Conservation (phyloP, 1,140 invertebrate species). For the Caenorhabditis briggsae region DNA sequence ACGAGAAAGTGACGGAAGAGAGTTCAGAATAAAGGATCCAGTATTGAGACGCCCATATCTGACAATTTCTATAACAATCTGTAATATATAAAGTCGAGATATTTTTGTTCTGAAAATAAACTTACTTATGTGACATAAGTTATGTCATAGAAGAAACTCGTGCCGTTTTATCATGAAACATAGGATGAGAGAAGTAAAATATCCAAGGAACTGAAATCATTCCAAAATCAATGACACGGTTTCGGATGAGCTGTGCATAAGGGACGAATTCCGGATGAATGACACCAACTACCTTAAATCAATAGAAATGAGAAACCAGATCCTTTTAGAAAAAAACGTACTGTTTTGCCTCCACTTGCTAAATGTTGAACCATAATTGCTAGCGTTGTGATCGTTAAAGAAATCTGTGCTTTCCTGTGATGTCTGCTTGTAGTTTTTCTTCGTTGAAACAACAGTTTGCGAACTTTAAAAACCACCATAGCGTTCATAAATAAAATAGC, state of each 20-base stretch:
- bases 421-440: background rate
- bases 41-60: too few relatives aligned
- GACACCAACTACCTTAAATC: background rate
- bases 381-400: background rate
- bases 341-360: background rate
- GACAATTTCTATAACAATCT: background rate
- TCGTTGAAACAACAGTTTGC: background rate
- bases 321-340: background rate
- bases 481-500: background rate
- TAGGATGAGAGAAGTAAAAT: constrained; percentile 1
- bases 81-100: too few relatives aligned
- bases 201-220: constrained; percentile 13
- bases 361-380: constrained; percentile 16
- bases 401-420: background rate
- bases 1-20: background rate
- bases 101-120: too few relatives aligned
- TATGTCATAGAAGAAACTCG: constrained; percentile 2
- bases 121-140: background rate
- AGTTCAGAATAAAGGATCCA: background rate
- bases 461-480: background rate
- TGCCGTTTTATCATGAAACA: background rate
- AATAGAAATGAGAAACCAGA: background rate
- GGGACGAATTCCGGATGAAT: background rate
- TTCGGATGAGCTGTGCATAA: background rate
- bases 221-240: background rate